phyloP scores from a whole-genome alignment of 2,797 vertebrate species.

The Geotrypetes seraphini region DNA sequence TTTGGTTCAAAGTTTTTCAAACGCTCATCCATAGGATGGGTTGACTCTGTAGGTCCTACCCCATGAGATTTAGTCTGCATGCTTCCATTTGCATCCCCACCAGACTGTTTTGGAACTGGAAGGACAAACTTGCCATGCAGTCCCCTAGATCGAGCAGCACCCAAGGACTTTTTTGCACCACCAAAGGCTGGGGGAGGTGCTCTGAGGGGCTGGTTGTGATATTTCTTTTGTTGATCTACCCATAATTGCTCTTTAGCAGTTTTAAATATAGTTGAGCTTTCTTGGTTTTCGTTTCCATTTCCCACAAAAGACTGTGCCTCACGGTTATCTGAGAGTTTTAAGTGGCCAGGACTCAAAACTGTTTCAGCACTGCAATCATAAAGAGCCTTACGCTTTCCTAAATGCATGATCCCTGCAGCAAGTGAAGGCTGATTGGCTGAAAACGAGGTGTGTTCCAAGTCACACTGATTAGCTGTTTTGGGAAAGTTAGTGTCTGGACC shows the following conservation, averaged over 20 bases:
- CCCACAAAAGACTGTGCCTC: conserved; percentile 19
- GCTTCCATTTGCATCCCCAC: conserved; percentile 33
- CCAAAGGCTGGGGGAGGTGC: conserved; percentile 32
- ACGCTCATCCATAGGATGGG: conserved; percentile 60
- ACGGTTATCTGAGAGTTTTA: conserved; percentile 10
- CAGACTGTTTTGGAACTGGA: conserved; percentile 72
- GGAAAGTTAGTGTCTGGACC: conserved; percentile 11
- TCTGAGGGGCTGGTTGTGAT: conserved; percentile 54
- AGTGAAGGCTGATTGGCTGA: conserved; percentile 35
- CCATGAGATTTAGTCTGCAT: conserved; percentile 14
- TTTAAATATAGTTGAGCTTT: conserved; percentile 57
- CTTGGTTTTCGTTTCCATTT: conserved; percentile 21
- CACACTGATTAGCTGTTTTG: conserved; percentile 12
- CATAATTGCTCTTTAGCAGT: conserved; percentile 80
- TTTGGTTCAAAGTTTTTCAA: conserved; percentile 90
- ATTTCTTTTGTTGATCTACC: conserved; percentile 77
- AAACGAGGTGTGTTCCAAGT: conserved; percentile 16
- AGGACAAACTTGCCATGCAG: conserved; percentile 82
- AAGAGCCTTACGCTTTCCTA: conserved; percentile 63
- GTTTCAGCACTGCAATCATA: conserved; percentile 41
- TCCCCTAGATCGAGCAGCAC: conserved; percentile 77
- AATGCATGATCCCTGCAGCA: conserved; percentile 39
- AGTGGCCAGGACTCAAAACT: conserved; percentile 12
- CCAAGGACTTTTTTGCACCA: conserved; percentile 77
- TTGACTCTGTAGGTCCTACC: conserved; percentile 1